Conservation (phyloP, 2,888 invertebrate genomes). For the Philonicus albiceps region DNA sequence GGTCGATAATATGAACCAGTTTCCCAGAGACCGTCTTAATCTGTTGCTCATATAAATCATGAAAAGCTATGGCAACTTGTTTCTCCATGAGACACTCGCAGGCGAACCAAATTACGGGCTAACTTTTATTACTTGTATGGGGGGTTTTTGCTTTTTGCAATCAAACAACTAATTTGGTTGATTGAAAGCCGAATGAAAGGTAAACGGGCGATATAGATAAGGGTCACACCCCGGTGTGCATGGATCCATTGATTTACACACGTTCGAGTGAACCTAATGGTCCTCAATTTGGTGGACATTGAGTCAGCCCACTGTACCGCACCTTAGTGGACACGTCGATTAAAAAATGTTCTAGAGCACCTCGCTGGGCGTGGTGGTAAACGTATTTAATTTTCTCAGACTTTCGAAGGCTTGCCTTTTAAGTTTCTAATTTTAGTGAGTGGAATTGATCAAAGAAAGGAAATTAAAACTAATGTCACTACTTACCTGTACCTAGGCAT, state of each 20-base stretch:
- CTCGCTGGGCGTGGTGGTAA: background rate
- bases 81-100: background rate
- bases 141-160: conserved; percentile 21
- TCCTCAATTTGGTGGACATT: background rate
- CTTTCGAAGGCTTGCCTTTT: background rate
- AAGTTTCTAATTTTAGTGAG: background rate
- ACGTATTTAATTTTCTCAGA: background rate
- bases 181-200: conserved; percentile 32
- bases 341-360: background rate
- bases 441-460: background rate
- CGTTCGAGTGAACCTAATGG: background rate
- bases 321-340: background rate
- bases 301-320: background rate
- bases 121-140: background rate
- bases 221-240: background rate
- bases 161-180: conserved; percentile 37
- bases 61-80: background rate
- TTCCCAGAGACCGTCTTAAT: background rate
- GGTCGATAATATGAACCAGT: background rate
- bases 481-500: background rate
- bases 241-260: background rate
- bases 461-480: background rate
- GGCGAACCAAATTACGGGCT: background rate
- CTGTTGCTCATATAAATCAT: background rate
- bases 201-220: conserved; percentile 23